Conservation (phyloP, 2,113 vertebrate species). For the Otolemur garnettii region DNA sequence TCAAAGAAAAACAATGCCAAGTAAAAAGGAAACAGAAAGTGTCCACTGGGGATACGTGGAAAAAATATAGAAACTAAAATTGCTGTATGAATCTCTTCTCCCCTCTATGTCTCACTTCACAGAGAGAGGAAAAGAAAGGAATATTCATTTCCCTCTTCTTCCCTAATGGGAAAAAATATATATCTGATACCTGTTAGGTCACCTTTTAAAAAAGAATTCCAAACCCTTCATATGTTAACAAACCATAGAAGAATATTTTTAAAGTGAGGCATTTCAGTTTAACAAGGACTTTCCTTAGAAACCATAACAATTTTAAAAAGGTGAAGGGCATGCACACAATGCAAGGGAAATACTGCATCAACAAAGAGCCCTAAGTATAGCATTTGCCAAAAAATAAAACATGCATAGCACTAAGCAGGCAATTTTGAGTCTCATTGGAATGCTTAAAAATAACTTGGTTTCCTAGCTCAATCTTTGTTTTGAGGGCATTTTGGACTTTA, state of each 20-base stretch:
- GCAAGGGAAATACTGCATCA: conserved; percentile 11
- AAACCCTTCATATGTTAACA: conserved; percentile 56
- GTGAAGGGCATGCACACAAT: background rate
- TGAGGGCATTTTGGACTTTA: background rate
- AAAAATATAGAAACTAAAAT: conserved; percentile 28
- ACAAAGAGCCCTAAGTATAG: background rate
- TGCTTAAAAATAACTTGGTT: background rate
- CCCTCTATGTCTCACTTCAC: background rate
- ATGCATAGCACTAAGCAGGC: background rate
- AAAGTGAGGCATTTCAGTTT: conserved; percentile 54
- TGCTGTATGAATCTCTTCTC: background rate
- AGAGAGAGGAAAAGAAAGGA: background rate
- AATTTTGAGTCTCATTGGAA: background rate
- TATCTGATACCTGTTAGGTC: conserved; percentile 3
- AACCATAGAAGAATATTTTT: conserved; percentile 10
- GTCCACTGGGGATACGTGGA: background rate
- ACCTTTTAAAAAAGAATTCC: conserved; percentile 38
- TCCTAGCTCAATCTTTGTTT: conserved; percentile 54
- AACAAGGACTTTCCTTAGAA: conserved; percentile 14
- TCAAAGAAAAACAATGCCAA: conserved; percentile 24
- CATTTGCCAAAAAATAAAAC: conserved; percentile 44
- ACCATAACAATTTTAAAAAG: background rate
- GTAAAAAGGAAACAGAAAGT: conserved; percentile 28
- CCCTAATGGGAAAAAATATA: background rate
- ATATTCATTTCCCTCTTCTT: background rate